These are phyloP conservation scores for Mormoops blainvillei DNA, from an alignment of 2,113 vertebrate genomes.

Conservation along the genomic window DNA sequence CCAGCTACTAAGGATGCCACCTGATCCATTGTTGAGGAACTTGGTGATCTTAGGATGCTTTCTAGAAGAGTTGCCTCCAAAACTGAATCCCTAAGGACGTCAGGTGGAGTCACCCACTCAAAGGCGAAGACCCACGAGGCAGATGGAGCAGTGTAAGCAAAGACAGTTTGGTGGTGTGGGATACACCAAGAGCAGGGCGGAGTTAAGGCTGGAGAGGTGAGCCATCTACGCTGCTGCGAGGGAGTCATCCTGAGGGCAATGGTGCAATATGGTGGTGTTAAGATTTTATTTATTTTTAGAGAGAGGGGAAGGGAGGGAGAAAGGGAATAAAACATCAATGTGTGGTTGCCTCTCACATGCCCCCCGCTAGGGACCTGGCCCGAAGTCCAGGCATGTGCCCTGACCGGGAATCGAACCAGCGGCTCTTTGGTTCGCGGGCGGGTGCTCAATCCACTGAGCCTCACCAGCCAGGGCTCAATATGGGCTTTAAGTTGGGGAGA, in stretches of 20 bases:
- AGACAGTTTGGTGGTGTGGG: neutral
- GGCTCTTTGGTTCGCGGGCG: too few species aligned
- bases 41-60: neutral
- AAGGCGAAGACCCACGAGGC: neutral
- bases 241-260: neutral
- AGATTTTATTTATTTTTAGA: too few species aligned
- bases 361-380: too few species aligned
- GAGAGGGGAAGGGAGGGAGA: too few species aligned
- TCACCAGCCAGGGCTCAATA: too few species aligned
- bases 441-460: too few species aligned
- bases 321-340: too few species aligned
- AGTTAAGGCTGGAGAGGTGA: neutral
- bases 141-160: neutral
- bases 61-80: neutral
- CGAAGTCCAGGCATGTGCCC: too few species aligned
- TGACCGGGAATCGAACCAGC: too few species aligned
- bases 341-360: too few species aligned
- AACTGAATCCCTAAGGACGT: neutral
- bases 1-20: neutral
- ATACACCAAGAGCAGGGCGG: neutral
- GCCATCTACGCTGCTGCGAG: too few species aligned
- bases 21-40: neutral
- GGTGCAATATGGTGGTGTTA: too few species aligned
- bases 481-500: neutral
- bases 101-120: neutral